These are phyloP conservation scores for Furcula furcula DNA, from an alignment of 2,888 invertebrate species.

Conservation along the genomic window DNA sequence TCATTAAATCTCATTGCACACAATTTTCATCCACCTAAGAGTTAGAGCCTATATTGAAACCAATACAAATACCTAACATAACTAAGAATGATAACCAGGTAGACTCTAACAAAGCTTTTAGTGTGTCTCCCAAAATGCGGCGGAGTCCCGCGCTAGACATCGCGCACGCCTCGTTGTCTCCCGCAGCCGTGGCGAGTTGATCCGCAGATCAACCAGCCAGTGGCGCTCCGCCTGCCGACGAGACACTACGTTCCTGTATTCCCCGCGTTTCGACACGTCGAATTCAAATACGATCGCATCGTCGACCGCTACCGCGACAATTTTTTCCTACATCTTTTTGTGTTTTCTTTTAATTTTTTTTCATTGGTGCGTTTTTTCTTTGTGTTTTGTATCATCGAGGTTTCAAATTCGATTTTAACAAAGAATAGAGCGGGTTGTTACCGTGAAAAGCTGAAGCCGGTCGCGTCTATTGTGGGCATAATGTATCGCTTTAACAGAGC, in stretches of 20 bases:
- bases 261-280: constrained; percentile 39
- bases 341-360: constrained; percentile 6
- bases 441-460: constrained; percentile 36
- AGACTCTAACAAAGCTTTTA: constrained; percentile 16
- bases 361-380: constrained; percentile 14
- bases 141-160: constrained; percentile 18
- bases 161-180: constrained; percentile 48
- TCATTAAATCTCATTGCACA: no score
- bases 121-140: constrained; percentile 17
- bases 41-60: no score
- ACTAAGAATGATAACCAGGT: background rate
- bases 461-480: constrained; percentile 40
- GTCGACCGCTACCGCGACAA: constrained; percentile 17
- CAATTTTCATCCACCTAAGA: no score
- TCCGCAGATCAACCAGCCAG: constrained; percentile 41
- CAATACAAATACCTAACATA: background rate
- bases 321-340: constrained; percentile 12
- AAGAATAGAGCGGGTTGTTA: constrained; percentile 29
- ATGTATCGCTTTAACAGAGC: constrained; percentile 38
- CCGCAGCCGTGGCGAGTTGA: constrained; percentile 30
- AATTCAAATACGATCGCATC: constrained; percentile 61
- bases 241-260: constrained; percentile 43
- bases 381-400: constrained; percentile 28
- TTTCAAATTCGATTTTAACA: constrained; percentile 21
- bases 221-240: constrained; percentile 62